Percentiles rank a stretch among this genome's conserved stretches.
phyloP scores from a whole-genome alignment of 2,113 vertebrate species.

The Elanus axillaris region DNA sequence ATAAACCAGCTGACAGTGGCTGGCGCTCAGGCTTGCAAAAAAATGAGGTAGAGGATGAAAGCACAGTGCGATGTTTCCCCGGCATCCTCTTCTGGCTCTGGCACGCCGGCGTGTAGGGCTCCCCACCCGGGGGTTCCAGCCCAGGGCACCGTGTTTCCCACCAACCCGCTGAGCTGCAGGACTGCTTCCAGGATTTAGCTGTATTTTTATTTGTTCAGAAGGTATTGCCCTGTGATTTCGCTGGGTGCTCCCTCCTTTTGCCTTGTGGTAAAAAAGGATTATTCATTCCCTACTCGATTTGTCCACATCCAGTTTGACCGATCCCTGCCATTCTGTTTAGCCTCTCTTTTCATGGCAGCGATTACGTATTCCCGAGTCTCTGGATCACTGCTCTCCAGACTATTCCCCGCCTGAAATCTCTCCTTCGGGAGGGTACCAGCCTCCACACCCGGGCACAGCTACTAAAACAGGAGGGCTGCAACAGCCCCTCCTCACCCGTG shows the following conservation, averaged over 20 bases:
- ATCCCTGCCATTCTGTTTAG: background rate
- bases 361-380: background rate
- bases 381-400: background rate
- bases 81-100: background rate
- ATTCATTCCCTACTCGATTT: background rate
- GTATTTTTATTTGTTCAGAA: background rate
- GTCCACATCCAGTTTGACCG: background rate
- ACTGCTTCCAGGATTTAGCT: background rate
- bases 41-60: background rate
- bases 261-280: background rate
- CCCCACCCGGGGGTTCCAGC: background rate
- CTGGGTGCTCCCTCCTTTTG: background rate
- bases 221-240: background rate
- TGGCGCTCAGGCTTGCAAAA: background rate
- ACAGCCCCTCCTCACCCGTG: background rate
- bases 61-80: rapidly evolving
- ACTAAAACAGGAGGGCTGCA: background rate
- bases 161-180: background rate
- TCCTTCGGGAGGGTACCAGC: background rate
- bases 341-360: background rate
- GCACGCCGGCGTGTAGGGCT: rapidly evolving
- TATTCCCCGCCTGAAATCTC: background rate
- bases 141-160: background rate
- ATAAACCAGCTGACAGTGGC: background rate
- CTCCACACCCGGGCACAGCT: background rate